Base-by-base conservation (phyloP, 2,888 invertebrate species). In the Rapana venosa region DNA sequence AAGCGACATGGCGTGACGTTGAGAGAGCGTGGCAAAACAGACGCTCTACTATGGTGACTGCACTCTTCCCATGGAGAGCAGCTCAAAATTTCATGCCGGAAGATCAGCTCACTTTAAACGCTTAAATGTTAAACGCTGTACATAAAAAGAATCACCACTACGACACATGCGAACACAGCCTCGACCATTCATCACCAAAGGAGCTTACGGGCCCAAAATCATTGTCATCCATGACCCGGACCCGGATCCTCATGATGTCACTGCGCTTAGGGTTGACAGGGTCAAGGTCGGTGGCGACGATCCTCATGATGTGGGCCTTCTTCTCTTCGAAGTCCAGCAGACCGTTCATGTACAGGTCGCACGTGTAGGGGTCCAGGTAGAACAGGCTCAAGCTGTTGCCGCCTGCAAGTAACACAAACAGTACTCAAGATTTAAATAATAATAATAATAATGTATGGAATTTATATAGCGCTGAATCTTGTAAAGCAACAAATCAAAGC, bases 201-300 rank as follows among this genome's bases (percentile, higher is more conserved):
- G 4, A 35, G 8, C 70, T 87, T n/a, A 87, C 87, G 0, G 87
- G 87, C 5, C 87, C 87, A 13, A 20, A 47, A 35, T 87, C 87
- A 17, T 87, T 87, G 1, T 87, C 87, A n/a, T 87, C 87, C 36
- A n/a, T 17, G 47, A 87, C 22, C 70, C n/a, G 36, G 22, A 87
- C 47, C 13, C 35, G 26, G 36, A 74, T 26, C 20, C 32, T 70
- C 47, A 74, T 87, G 36, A 47, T 26, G 0, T 26, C 8, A 30
- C 74, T 87, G 17, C n/a, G 30, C 15, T 5, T 13, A 36, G 85
- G 88, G 20, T 11, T 74, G 2, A 32, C 85, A 0, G 90, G 90
- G 84, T 90, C 90, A 74, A 90, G 88, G 85, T 90, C 90, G 17
- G 15, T 15, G 8, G 87, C 90, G 20, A 56, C 17, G 58, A 90